Evolutionary conservation across 2,797 vertebrate genomes (phyloP).

Genomic region (Epinephelus malabaricus): DNA sequence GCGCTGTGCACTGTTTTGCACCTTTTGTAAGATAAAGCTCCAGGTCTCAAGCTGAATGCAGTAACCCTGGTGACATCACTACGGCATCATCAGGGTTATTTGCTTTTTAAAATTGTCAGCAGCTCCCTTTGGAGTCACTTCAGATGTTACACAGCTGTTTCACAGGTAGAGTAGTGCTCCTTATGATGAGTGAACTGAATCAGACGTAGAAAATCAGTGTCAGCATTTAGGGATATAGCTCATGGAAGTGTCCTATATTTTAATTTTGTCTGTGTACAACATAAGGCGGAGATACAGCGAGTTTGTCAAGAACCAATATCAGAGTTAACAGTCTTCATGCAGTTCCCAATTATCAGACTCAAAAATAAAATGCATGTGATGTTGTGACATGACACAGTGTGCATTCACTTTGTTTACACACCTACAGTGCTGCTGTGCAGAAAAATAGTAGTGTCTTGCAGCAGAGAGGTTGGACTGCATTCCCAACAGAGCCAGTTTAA

Average conservation of each 20-base stretch:
- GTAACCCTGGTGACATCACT: no score
- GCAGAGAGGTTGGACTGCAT: conserved; percentile 39
- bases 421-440: no score
- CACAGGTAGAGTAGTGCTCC: no score
- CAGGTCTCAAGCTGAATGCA: no score
- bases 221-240: not conserved
- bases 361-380: fast-evolving
- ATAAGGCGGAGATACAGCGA: no score
- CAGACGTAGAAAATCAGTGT: not conserved
- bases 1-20: no score
- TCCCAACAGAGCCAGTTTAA: conserved; percentile 31
- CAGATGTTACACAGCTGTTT: no score
- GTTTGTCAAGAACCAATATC: not conserved
- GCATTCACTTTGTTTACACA: not conserved
- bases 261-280: not conserved
- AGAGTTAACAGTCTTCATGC: not conserved
- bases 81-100: no score
- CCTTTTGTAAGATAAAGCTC: no score
- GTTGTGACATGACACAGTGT: not conserved
- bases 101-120: no score
- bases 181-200: not conserved
- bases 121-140: no score
- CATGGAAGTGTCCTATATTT: not conserved
- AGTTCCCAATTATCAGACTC: not conserved
- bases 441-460: no score